phyloP scores from a whole-genome alignment of 2,113 vertebrate species.

The Typhlomys cinereus region DNA sequence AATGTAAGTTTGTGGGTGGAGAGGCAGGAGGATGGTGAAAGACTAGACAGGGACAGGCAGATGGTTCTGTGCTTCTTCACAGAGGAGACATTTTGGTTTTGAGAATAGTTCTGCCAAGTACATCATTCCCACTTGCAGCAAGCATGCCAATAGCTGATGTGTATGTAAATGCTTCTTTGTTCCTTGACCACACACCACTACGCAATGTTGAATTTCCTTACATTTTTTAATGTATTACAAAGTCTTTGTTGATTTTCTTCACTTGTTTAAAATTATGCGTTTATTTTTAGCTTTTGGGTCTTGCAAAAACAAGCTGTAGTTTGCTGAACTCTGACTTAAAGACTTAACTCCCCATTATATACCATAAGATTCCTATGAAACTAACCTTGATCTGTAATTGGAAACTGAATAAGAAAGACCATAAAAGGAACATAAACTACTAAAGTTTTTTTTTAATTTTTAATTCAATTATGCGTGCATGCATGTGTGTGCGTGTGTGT shows the following conservation, averaged over 20 bases:
- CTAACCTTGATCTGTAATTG: background rate
- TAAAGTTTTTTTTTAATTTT: background rate
- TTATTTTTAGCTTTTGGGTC: background rate
- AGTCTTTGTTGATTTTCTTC: slow-evolving; percentile 9
- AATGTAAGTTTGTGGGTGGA: background rate
- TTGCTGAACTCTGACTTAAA: background rate
- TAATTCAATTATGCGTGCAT: too few species aligned
- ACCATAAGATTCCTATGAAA: background rate
- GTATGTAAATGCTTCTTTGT: background rate
- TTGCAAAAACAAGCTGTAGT: background rate
- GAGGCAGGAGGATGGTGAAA: background rate
- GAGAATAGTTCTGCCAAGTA: background rate
- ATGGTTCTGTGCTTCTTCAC: background rate
- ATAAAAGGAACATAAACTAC: too few species aligned
- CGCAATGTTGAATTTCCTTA: background rate
- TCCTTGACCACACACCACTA: too few species aligned
- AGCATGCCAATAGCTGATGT: background rate
- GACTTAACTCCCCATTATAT: background rate
- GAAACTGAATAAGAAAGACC: background rate
- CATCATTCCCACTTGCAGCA: background rate
- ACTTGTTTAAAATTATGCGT: slow-evolving; percentile 19
- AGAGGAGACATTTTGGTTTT: background rate
- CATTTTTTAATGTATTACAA: background rate
- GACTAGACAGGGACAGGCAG: background rate
- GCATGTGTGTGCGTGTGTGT: too few species aligned